Evolutionary conservation across 2,888 invertebrate species (phyloP).

Genomic region (Deilephila elpenor): DNA sequence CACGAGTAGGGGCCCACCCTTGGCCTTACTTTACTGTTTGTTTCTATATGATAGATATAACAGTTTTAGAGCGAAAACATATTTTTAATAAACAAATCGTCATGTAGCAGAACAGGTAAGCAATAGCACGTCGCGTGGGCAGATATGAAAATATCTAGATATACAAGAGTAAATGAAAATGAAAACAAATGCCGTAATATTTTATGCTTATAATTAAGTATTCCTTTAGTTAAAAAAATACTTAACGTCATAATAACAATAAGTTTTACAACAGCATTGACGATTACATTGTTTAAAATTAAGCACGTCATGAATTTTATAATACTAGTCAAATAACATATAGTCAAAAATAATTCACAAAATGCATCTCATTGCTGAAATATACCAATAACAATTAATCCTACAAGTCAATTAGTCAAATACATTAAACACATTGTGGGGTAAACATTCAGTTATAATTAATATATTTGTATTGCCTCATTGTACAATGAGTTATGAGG

Average conservation of each 20-base stretch:
- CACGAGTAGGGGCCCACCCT: no score
- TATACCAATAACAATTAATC: slow-evolving; percentile 49
- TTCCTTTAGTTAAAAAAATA: slow-evolving; percentile 42
- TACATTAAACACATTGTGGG: slow-evolving; percentile 6
- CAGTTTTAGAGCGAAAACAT: no score
- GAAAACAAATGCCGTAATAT: not conserved
- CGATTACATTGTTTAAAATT: slow-evolving; percentile 61
- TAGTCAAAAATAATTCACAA: slow-evolving; percentile 57
- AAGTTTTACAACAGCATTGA: slow-evolving; percentile 62
- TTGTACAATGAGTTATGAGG: slow-evolving; percentile 57
- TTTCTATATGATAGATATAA: no score
- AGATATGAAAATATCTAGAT: no score
- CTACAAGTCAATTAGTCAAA: slow-evolving; percentile 43
- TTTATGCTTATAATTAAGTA: slow-evolving; percentile 42
- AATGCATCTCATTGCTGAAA: slow-evolving; percentile 60
- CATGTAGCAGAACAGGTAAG: no score
- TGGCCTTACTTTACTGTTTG: no score
- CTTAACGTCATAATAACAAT: slow-evolving; percentile 48
- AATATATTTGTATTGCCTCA: slow-evolving; percentile 56
- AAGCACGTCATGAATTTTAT: slow-evolving; percentile 53
- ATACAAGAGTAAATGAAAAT: no score
- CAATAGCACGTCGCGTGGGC: no score
- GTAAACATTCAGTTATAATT: slow-evolving; percentile 33
- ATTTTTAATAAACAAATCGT: no score
- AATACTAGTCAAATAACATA: slow-evolving; percentile 48